Conservation (phyloP, 2,113 vertebrate species). For the Rhinopomastus cyanomelas region DNA sequence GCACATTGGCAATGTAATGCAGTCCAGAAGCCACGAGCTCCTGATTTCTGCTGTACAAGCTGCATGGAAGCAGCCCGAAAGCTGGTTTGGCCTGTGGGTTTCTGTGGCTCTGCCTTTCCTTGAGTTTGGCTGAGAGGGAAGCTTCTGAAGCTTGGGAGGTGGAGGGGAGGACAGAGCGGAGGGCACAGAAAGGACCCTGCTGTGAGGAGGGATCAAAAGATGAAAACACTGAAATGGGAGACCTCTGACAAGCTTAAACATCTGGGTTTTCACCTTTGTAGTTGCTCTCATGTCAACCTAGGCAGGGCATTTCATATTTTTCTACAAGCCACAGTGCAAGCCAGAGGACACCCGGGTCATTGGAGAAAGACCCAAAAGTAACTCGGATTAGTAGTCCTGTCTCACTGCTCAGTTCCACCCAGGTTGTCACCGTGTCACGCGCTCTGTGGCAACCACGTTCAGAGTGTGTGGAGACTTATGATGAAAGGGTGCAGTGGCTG, state of each 20-base stretch:
- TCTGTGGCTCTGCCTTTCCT: background rate
- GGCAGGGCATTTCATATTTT: background rate
- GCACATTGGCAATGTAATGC: rapidly evolving
- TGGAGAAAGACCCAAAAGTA: background rate
- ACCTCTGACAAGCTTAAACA: background rate
- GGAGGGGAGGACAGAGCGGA: background rate
- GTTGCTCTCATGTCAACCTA: background rate
- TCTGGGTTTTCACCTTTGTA: background rate
- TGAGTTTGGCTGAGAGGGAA: background rate
- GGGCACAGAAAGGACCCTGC: background rate
- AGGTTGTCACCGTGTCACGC: background rate
- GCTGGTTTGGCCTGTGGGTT: background rate
- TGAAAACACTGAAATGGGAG: background rate
- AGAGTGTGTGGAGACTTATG: background rate
- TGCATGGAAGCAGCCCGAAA: background rate
- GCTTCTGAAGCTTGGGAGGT: background rate
- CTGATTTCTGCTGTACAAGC: rapidly evolving
- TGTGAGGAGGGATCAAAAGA: background rate
- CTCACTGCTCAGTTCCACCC: background rate
- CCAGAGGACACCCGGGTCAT: background rate
- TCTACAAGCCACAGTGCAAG: background rate
- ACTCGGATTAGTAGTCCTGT: background rate
- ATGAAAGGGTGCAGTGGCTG: background rate
- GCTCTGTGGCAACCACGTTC: no score
- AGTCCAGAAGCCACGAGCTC: background rate